Percentiles rank a stretch among this genome's conserved stretches.
Evolutionary conservation across 2,888 invertebrate species (phyloP).

Genomic region (Craniophora ligustri): DNA sequence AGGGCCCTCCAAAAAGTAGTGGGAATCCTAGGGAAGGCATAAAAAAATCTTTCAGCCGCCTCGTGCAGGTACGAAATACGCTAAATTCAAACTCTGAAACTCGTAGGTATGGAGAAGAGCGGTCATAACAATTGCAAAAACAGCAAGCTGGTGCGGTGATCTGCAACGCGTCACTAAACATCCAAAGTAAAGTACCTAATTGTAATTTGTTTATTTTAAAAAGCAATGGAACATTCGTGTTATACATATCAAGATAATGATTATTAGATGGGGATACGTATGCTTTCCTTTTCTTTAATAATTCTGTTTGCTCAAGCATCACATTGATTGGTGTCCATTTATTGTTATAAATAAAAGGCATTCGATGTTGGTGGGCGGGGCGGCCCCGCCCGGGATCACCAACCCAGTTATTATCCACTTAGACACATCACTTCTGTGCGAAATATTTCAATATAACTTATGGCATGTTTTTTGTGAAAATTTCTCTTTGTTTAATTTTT

Average conservation of each 20-base stretch:
- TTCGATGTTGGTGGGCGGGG: constrained; percentile 74
- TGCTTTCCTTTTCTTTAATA: constrained; percentile 20
- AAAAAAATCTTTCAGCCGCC: too few relatives aligned
- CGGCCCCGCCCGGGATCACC: constrained; percentile 75
- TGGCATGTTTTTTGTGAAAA: constrained; percentile 4
- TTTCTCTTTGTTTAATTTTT: constrained; percentile 13
- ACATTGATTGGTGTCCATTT: constrained; percentile 43
- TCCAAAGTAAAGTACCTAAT: too few relatives aligned
- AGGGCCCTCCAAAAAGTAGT: too few relatives aligned
- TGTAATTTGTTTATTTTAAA: neutral
- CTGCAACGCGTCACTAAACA: too few relatives aligned
- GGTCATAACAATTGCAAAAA: too few relatives aligned
- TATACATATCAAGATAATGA: too few relatives aligned
- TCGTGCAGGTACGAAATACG: too few relatives aligned
- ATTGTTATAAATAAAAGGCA: constrained; percentile 67
- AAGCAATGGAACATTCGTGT: neutral
- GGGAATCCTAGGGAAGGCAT: too few relatives aligned
- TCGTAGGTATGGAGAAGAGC: too few relatives aligned
- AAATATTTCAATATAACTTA: constrained; percentile 62
- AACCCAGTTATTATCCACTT: constrained; percentile 86
- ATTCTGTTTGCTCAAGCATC: constrained; percentile 29
- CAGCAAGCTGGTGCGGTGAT: too few relatives aligned
- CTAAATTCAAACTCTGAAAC: too few relatives aligned
- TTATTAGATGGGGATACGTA: neutral
- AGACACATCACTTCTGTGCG: constrained; percentile 84